A percentile compares a stretch with the other conserved stretches of the same genome.
These are phyloP conservation scores for Caenorhabditis japonica DNA, from an alignment of 2,888 invertebrate genomes.

Conservation along the genomic window DNA sequence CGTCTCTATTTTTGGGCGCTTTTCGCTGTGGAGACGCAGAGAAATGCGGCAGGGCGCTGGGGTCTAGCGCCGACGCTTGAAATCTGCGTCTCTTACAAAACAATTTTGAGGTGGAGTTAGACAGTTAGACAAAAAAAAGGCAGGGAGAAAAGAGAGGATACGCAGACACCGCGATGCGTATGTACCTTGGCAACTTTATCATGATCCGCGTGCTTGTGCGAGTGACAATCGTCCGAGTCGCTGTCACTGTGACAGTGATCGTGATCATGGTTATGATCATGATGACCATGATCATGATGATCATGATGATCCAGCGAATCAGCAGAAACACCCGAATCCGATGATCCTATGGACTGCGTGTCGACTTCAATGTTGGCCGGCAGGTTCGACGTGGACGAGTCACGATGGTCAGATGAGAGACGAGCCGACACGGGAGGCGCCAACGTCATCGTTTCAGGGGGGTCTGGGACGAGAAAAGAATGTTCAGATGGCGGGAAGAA, in stretches of 20 bases:
- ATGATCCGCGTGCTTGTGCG: conserved; percentile 24
- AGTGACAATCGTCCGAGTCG: conserved; percentile 4
- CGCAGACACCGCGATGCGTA: too few relatives aligned
- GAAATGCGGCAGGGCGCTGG: too few relatives aligned
- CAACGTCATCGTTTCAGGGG: conserved; percentile 25
- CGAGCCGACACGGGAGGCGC: conserved; percentile 4
- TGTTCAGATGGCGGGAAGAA: conserved; percentile 2
- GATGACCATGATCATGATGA: conserved; percentile 21
- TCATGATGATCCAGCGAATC: conserved; percentile 40
- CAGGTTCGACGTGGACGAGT: conserved; percentile 36
- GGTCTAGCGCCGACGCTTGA: too few relatives aligned
- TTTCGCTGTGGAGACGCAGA: too few relatives aligned
- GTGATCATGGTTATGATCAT: conserved; percentile 6
- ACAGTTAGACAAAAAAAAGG: too few relatives aligned
- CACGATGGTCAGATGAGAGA: conserved; percentile 28
- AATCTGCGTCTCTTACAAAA: too few relatives aligned
- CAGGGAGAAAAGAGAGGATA: too few relatives aligned
- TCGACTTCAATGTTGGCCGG: conserved; percentile 38
- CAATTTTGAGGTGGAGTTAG: too few relatives aligned
- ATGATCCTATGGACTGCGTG: conserved; percentile 29
- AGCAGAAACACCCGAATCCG: conserved; percentile 33
- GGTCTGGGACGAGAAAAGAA: not conserved
- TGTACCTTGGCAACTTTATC: too few relatives aligned
- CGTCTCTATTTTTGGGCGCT: too few relatives aligned
- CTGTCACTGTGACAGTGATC: conserved; percentile 23